Evolutionary conservation across 1,140 invertebrate species (phyloP).

Genomic region (Aradophagus sp.): DNA sequence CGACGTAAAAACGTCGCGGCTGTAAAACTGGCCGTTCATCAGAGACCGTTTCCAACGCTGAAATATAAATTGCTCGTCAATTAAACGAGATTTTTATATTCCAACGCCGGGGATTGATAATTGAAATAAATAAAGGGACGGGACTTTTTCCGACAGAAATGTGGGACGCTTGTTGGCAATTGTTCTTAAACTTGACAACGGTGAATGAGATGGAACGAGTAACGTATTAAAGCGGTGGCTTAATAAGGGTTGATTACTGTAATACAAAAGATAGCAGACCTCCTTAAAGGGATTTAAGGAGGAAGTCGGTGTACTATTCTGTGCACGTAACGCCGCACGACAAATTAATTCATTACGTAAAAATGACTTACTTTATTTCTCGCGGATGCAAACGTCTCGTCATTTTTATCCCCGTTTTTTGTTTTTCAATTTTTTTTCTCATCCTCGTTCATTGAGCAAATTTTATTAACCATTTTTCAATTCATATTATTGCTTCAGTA

Average conservation of each 20-base stretch:
- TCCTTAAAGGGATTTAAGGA: constrained; percentile 44
- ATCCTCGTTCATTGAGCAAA: too few species aligned
- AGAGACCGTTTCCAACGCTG: too few species aligned
- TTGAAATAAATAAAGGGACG: constrained; percentile 1
- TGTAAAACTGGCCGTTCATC: too few species aligned
- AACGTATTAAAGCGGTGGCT: constrained; percentile 43
- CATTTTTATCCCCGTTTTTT: too few species aligned
- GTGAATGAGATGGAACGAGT: constrained; percentile 34
- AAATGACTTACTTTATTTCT: constrained; percentile 2
- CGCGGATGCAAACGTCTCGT: background rate
- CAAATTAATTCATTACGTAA: constrained; percentile 34
- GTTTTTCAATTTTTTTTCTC: too few species aligned
- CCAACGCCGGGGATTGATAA: constrained; percentile 1
- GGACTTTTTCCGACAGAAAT: constrained; percentile 6
- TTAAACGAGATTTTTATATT: too few species aligned
- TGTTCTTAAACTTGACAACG: constrained; percentile 38
- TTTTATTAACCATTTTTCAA: too few species aligned
- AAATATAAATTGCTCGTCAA: too few species aligned
- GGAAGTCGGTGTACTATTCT: constrained; percentile 35
- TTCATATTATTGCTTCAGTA: too few species aligned
- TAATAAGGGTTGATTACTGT: constrained; percentile 53
- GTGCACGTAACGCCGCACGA: constrained; percentile 12
- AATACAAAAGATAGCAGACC: constrained; percentile 44
- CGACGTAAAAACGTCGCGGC: too few species aligned
- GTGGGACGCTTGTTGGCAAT: constrained; percentile 14